Evolutionary conservation across 2,797 vertebrate species (phyloP), one percentile per base, ranked within the genome.

Genomic region (Phylloscopus collybita): DNA sequence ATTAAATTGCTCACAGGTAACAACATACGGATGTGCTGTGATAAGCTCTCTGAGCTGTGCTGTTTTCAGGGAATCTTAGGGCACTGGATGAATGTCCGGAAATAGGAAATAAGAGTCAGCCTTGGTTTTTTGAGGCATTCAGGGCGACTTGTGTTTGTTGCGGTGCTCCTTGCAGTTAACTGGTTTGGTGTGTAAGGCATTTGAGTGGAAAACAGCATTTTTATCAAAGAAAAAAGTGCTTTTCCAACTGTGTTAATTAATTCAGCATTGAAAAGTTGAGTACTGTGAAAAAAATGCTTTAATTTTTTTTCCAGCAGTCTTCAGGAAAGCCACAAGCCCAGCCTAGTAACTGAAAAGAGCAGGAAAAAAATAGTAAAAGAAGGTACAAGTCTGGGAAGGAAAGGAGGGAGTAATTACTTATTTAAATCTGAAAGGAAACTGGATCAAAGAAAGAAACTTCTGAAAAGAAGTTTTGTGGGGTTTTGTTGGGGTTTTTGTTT

Each of bases 1-100:
- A 94, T 97, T 91, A 94, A 94, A 96, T 92, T 92, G 80, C 70
- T 93, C 56, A 75, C 76, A 96, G 79, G 95, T 93, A 96, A 87
- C 89, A 93, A 86, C 72, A 75, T 8, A 27, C 0, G 56, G 70
- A 81, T 81, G 59, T 19, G 72, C 82, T 92, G 89, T 1, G 30
- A 86, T 70, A 89, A 95, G 80, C 57, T 65, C 57, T 51, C 47
- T 0, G 5, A 88, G 82, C 49, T 56, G 44, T 8, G 16, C 40
- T 49, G 49, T 78, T 86, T 67, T 62, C 72, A 65, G 84, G 70
- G 87, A 93, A 89, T 79, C 86, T 86, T 22, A 80, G 86, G 90
- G 90, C 87, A 88, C 71, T 0, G 1, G 27, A 25, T 22, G 26
- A 79, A 86, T 65, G 34, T 74, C 80, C 91, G 73, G 62, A 82